Percentiles rank a stretch among this genome's conserved stretches.
Evolutionary conservation across 2,797 vertebrate genomes (phyloP).

Genomic region (Adrianichthys oophorus): DNA sequence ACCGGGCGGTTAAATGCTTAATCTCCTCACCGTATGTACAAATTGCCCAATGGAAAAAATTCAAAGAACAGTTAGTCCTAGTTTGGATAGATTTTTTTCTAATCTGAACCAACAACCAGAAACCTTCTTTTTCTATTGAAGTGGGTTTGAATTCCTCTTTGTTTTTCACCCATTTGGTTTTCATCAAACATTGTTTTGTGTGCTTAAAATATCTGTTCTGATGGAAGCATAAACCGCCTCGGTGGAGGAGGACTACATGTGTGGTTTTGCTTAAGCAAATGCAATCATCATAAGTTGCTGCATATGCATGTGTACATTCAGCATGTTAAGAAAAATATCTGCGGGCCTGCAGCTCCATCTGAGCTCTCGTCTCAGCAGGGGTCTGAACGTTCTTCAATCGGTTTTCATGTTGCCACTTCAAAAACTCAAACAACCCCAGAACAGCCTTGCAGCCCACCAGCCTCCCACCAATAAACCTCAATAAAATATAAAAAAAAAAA

Average conservation of each 20-base stretch:
- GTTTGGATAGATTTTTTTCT: too few species aligned
- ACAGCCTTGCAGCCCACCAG: background rate
- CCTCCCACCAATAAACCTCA: conserved; percentile 6
- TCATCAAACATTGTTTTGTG: too few species aligned
- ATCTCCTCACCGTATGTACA: too few species aligned
- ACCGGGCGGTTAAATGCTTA: too few species aligned
- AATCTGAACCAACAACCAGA: too few species aligned
- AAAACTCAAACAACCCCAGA: background rate
- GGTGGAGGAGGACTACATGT: background rate
- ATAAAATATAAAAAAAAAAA: too few species aligned
- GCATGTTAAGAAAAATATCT: background rate
- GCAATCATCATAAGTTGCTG: background rate
- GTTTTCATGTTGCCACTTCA: background rate
- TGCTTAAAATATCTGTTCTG: too few species aligned
- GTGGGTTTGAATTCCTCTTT: too few species aligned
- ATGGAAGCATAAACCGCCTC: background rate
- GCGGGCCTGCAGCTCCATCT: background rate
- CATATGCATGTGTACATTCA: background rate
- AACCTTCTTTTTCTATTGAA: too few species aligned
- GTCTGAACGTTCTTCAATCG: background rate
- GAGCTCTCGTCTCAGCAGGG: background rate
- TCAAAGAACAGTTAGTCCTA: too few species aligned
- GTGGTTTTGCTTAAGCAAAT: background rate
- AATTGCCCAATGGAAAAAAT: too few species aligned
- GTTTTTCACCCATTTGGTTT: too few species aligned